Conservation (phyloP, 2,888 invertebrate species). For the Chelonus formosanus region DNA sequence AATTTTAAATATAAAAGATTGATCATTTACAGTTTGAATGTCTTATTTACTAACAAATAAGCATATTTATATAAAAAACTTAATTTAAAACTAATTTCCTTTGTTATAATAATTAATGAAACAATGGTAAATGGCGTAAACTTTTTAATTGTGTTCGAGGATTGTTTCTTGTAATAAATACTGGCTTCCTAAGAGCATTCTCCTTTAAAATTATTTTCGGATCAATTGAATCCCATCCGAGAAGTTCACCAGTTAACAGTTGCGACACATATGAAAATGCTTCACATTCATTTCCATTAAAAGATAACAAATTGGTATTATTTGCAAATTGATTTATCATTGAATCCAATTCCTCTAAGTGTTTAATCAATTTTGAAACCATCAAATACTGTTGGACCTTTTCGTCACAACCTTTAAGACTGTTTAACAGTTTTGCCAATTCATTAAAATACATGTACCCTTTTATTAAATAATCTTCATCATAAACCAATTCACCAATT, state of each 20-base stretch:
- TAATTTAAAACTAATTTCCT: neutral
- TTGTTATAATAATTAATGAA: slow-evolving; percentile 21
- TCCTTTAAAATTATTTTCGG: slow-evolving; percentile 45
- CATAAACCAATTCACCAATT: slow-evolving; percentile 42
- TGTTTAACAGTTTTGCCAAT: slow-evolving; percentile 44
- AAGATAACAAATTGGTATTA: slow-evolving; percentile 42
- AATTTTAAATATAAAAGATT: neutral
- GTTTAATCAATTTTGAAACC: slow-evolving; percentile 47
- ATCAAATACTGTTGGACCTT: slow-evolving; percentile 54
- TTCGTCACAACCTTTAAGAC: slow-evolving; percentile 49
- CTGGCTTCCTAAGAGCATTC: slow-evolving; percentile 50
- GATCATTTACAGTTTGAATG: slow-evolving; percentile 14
- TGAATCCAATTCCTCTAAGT: slow-evolving; percentile 47
- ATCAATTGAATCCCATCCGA: slow-evolving; percentile 46
- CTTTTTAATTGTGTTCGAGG: slow-evolving; percentile 43
- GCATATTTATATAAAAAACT: neutral
- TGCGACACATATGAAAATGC: slow-evolving; percentile 46
- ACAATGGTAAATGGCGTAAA: slow-evolving; percentile 34
- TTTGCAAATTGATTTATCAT: slow-evolving; percentile 47
- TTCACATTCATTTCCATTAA: slow-evolving; percentile 33
- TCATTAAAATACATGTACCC: slow-evolving; percentile 47
- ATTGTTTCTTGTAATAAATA: slow-evolving; percentile 52
- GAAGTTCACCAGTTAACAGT: slow-evolving; percentile 53
- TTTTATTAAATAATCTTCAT: slow-evolving; percentile 43
- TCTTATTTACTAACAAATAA: neutral